Evolutionary conservation across 2,888 invertebrate genomes (phyloP), one percentile per base, ranked within the genome.

Genomic region (Acrobasis consociella): DNA sequence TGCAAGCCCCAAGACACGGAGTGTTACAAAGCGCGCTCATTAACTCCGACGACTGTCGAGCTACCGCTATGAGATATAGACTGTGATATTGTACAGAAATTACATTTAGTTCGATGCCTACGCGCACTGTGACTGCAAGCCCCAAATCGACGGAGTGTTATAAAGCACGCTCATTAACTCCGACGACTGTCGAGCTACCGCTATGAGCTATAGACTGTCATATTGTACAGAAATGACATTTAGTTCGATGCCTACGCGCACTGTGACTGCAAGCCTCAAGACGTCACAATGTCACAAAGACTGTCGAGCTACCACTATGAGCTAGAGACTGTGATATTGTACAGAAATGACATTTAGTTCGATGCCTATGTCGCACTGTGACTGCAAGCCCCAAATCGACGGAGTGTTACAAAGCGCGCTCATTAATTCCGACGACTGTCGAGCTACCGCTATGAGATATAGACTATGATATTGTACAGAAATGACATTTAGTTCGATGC

Each of bases 161-260:
- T 3, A 81, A 80, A 81, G 81, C 78, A 66, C 65, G 55, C 72
- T 83, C 82, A 82, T 83, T 83, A 83, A 80, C 81, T 82, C 74
- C 70, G 71, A 73, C 77, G 70, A 74, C 77, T 73, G 75, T 69
- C 72, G 72, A 68, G 73, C 37, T 69, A 37, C 64, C 66, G 70
- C 68, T 60, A 71, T 65, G 71, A 13, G n/a, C 1, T 53, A 22
- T 22, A 22, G 22, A 22, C 22, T 22, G 22, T 3, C 22, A 22
- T 22, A 22, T 22, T 3, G 22, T 22, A 22, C 22, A 22, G 22
- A 22, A 22, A 22, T 22, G 22, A 42, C 10, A 42, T 1, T 39
- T 10, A 7, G 8, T 39, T 39, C 10, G 8, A 16, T 17, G 51
- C 15, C 13, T 39, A 39, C 9, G n/a, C 11, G 31, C 17, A 31